phyloP scores from a whole-genome alignment of 2,797 vertebrate species.

The Falco berigora region DNA sequence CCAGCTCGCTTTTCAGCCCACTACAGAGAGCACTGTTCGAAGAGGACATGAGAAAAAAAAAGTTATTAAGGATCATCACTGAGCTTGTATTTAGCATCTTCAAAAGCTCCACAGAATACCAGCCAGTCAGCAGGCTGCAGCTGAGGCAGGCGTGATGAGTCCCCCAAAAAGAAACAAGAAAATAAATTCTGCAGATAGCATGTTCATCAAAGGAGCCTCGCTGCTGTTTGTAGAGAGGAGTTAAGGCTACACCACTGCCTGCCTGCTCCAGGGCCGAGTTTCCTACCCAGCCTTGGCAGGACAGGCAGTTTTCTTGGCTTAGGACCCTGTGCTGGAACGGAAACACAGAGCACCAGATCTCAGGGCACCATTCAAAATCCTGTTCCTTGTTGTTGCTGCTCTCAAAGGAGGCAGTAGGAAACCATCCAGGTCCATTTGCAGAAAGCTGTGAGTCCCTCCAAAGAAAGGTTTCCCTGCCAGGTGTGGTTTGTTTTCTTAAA shows the following conservation, averaged over 20 bases:
- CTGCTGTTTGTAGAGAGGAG: not conserved
- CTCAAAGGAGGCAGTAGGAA: slow-evolving; percentile 16
- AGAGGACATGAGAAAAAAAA: not conserved
- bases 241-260: not conserved
- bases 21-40: not conserved
- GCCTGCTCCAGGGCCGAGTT: not conserved
- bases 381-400: not conserved
- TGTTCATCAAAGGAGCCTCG: not conserved
- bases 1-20: not conserved
- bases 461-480: not conserved
- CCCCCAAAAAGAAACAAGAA: not conserved
- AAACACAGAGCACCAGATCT: slow-evolving; percentile 9
- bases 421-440: not conserved
- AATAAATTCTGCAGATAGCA: not conserved
- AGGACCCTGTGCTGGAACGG: slow-evolving; percentile 24
- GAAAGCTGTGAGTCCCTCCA: not conserved
- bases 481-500: not conserved
- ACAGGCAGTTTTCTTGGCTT: slow-evolving; percentile 57
- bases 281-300: slow-evolving; percentile 6
- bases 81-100: not conserved
- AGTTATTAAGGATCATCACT: not conserved
- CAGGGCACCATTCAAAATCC: slow-evolving; percentile 21
- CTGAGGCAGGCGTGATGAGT: not conserved
- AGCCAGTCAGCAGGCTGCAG: not conserved
- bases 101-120: not conserved